Evolutionary conservation across 2,888 invertebrate genomes (phyloP).

Genomic region (Aleiodes alternator): DNA sequence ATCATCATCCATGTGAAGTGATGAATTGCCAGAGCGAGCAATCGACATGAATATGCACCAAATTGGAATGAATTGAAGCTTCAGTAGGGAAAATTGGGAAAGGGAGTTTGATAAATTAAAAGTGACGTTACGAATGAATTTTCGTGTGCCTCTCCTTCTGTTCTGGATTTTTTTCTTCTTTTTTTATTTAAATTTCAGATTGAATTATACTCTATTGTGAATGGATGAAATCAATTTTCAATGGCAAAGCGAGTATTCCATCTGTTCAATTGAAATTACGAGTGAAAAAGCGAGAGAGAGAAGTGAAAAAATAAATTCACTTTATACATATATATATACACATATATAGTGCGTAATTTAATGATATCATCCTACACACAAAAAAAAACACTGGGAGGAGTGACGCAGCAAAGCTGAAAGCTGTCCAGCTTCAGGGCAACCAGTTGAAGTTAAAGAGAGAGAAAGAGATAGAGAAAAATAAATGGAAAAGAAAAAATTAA

Average conservation of each 20-base stretch:
- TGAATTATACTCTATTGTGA: slow-evolving; percentile 20
- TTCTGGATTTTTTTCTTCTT: background rate
- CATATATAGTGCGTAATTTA: background rate
- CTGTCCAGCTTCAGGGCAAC: background rate
- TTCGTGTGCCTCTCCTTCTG: background rate
- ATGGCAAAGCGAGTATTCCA: slow-evolving; percentile 9
- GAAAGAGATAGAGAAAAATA: background rate
- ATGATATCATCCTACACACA: background rate
- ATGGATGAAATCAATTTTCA: slow-evolving; percentile 14
- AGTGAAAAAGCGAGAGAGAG: background rate
- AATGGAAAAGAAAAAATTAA: slow-evolving; percentile 22
- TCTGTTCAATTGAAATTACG: slow-evolving; percentile 8
- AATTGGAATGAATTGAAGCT: slow-evolving; percentile 31
- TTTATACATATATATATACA: background rate
- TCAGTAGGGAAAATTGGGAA: slow-evolving; percentile 1
- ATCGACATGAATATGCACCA: slow-evolving; percentile 31
- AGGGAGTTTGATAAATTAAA: slow-evolving; percentile 33
- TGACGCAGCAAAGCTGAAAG: slow-evolving; percentile 17
- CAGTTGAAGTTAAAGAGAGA: background rate
- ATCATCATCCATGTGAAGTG: slow-evolving; percentile 24
- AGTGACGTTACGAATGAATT: slow-evolving; percentile 14
- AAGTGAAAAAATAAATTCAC: background rate
- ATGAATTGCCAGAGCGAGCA: slow-evolving; percentile 9
- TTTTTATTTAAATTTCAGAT: background rate
- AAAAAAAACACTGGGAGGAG: background rate